A percentile compares a stretch with the other conserved stretches of the same genome.
Conservation (phyloP, 2,888 invertebrate genomes). For the Graphium colonna region DNA sequence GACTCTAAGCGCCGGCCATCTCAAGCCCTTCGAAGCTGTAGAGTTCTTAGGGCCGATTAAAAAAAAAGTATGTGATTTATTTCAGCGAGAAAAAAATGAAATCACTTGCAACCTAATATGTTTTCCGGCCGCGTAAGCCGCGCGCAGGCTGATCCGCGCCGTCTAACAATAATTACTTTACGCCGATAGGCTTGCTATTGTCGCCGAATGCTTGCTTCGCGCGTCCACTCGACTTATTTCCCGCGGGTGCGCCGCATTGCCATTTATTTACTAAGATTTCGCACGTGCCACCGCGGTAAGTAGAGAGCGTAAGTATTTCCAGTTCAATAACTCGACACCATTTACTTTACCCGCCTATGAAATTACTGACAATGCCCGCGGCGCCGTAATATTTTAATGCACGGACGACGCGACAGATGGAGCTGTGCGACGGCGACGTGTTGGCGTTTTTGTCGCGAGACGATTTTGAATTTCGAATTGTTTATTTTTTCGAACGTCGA, state of each 20-base stretch:
- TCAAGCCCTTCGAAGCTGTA: no score
- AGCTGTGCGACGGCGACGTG: neutral
- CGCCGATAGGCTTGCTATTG: constrained; percentile 36
- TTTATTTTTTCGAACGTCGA: neutral
- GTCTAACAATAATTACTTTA: constrained; percentile 69
- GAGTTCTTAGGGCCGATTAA: no score
- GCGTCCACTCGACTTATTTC: constrained; percentile 50
- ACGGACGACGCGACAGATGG: neutral
- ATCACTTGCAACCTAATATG: constrained; percentile 10
- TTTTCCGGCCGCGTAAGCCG: constrained; percentile 22
- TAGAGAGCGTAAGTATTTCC: constrained; percentile 31
- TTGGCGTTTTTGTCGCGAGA: neutral
- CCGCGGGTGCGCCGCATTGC: constrained; percentile 44
- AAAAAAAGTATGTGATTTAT: no score
- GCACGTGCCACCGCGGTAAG: constrained; percentile 33
- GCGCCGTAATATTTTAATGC: constrained; percentile 21
- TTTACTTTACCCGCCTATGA: constrained; percentile 15
- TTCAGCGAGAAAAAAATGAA: no score
- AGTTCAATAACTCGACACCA: constrained; percentile 18
- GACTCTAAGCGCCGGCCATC: no score
- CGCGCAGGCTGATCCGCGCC: constrained; percentile 45
- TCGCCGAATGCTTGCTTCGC: constrained; percentile 44
- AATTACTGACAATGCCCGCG: constrained; percentile 18
- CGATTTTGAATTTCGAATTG: neutral
- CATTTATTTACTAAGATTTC: constrained; percentile 53